These are phyloP conservation scores for Prorops nasuta DNA, from an alignment of 1,140 invertebrate genomes.

Conservation along the genomic window DNA sequence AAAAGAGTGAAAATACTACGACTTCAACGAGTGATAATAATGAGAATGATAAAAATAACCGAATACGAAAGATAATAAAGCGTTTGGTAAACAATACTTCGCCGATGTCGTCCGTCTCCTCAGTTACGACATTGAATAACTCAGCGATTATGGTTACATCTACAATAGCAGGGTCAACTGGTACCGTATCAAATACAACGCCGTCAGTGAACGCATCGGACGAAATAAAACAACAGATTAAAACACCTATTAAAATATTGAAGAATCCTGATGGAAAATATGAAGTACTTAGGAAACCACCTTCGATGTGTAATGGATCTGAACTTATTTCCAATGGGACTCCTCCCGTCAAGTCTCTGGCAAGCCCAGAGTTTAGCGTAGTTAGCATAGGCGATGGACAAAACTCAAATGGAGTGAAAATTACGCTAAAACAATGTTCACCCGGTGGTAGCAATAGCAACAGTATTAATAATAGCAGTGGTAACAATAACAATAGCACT, in stretches of 20 bases:
- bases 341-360: slow-evolving; percentile 16
- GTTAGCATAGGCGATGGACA: slow-evolving; percentile 39
- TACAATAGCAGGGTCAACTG: background rate
- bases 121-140: background rate
- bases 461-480: slow-evolving; percentile 1
- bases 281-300: slow-evolving; percentile 32
- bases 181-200: background rate
- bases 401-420: slow-evolving; percentile 46
- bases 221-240: slow-evolving; percentile 29
- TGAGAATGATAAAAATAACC: background rate
- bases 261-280: slow-evolving; percentile 46
- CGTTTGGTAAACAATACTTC: background rate
- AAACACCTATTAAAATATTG: slow-evolving; percentile 47
- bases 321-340: slow-evolving; percentile 1
- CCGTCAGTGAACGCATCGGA: slow-evolving; percentile 1
- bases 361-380: slow-evolving; percentile 43
- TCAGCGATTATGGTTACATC: background rate
- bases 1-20: background rate
- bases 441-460: slow-evolving; percentile 19
- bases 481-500: background rate
- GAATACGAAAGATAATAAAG: background rate
- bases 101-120: background rate
- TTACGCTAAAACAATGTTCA: slow-evolving; percentile 44
- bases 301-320: background rate
- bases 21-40: background rate